Base-by-base conservation (phyloP, 1,140 invertebrate genomes). In the Telenomus remus region DNA sequence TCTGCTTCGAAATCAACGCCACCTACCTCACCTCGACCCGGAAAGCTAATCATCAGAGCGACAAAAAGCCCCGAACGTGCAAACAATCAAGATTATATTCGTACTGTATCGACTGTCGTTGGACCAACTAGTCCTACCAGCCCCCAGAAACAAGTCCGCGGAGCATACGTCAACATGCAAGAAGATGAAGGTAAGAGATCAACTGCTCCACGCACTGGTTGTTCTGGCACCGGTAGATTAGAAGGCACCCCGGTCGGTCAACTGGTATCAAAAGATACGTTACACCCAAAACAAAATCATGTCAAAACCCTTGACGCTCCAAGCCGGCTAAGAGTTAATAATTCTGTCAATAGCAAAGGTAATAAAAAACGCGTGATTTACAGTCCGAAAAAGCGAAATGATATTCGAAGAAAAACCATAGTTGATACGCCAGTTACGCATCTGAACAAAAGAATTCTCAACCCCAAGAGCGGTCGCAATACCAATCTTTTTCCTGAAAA, bases 81-180 rank as follows among this genome's bases (percentile, higher is more conserved):
- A 1, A 82, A 89, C 6, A 91, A 89, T 51, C 89, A 90, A 7
- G 91, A 92, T 86, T 91, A 91, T 76, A 86, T 92, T 11, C 86
- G 91, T 76, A 89, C 91, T 57, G 90, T 91, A 43, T 83, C 90
- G 11, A 89, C 89, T 47, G 91, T 91, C 75, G 90, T 91, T 35
- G 89, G 87, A 60, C 90, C 90, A 14, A 91, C 90, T 33, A 91
- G 79, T 84, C 88, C 78, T 76, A 87, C 79, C 43, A 82, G 80
- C 74, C 61, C 79, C 33, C 84, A 81, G 51, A 85, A 76, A 79
- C 85, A 82, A 69, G 75, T 85, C 63, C 90, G 91, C 39, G 92
- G 92, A 53, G 92, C 92, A 63, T 93, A 93, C 84, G 92, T 93
- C 81, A 92, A 93, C 89, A 90, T 93, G 78, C 91, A 92, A 83